A percentile compares a stretch with the other conserved stretches of the same genome.
Conservation (phyloP, 2,113 vertebrate genomes). For the Colistium nudipinnis region DNA sequence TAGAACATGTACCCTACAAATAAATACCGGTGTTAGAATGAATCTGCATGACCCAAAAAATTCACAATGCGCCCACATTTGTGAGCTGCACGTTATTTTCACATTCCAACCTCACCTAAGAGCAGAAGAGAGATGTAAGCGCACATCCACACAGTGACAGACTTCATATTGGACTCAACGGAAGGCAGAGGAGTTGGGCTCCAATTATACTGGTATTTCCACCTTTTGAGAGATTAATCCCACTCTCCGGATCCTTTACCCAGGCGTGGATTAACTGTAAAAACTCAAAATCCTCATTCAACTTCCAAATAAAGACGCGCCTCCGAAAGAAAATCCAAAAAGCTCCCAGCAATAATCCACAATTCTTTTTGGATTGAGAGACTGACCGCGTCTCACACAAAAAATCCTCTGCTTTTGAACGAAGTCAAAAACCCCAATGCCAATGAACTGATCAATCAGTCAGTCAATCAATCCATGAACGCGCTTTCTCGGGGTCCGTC, state of each 20-base stretch:
- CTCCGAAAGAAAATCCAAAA: background rate
- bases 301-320: slow-evolving; percentile 45
- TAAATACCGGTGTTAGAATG: background rate
- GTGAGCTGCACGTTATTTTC: background rate
- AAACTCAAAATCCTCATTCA: slow-evolving; percentile 66
- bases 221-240: slow-evolving; percentile 59
- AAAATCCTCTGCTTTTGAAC: slow-evolving; percentile 4
- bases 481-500: slow-evolving; percentile 65
- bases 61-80: background rate
- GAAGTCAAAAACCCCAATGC: slow-evolving; percentile 12
- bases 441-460: slow-evolving; percentile 48
- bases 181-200: slow-evolving; percentile 43
- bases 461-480: slow-evolving; percentile 69
- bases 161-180: slow-evolving; percentile 68
- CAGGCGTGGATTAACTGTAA: slow-evolving; percentile 39
- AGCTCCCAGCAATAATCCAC: slow-evolving; percentile 64
- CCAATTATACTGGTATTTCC: slow-evolving; percentile 59
- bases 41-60: background rate
- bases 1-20: background rate
- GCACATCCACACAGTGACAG: slow-evolving; percentile 71
- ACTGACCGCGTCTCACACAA: slow-evolving; percentile 33
- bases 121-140: slow-evolving; percentile 63
- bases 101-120: slow-evolving; percentile 69
- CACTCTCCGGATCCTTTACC: slow-evolving; percentile 55
- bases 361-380: slow-evolving; percentile 21